These are phyloP conservation scores for Chrysemys picta DNA, from an alignment of 2,113 vertebrate species.

Conservation along the genomic window DNA sequence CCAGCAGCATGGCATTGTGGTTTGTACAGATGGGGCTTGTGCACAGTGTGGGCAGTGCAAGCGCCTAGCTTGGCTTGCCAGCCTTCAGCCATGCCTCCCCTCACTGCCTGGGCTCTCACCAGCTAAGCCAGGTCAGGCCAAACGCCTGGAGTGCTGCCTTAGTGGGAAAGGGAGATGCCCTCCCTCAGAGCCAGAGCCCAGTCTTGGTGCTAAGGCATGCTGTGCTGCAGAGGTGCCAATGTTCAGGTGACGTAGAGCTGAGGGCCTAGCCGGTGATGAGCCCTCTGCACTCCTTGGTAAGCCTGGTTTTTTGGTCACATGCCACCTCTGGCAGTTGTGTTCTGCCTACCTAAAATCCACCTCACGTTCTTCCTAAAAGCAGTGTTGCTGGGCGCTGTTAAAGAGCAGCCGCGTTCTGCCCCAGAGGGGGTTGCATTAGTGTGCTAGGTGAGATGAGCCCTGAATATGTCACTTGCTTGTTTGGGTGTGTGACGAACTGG, in stretches of 20 bases:
- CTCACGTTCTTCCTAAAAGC: not conserved
- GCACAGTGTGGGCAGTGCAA: not conserved
- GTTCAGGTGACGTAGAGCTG: not conserved
- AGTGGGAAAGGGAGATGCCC: no score
- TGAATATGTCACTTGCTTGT: not conserved
- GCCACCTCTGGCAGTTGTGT: not conserved
- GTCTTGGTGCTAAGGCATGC: no score
- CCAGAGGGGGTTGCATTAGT: no score
- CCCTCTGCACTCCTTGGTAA: not conserved
- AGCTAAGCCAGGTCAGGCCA: not conserved
- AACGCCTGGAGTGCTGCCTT: no score
- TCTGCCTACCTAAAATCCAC: not conserved
- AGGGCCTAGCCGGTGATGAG: not conserved
- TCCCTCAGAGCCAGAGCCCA: not conserved
- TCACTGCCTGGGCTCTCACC: no score
- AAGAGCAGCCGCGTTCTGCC: no score
- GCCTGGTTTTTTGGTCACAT: not conserved
- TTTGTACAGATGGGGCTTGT: not conserved
- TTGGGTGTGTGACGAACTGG: no score
- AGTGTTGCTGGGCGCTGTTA: not conserved
- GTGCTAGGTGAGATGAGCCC: not conserved
- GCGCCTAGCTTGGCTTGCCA: not conserved
- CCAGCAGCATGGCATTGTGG: not conserved
- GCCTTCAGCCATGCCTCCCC: not conserved
- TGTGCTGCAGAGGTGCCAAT: no score